Evolutionary conservation across 2,888 invertebrate species (phyloP).

Genomic region (Noctua pronuba): DNA sequence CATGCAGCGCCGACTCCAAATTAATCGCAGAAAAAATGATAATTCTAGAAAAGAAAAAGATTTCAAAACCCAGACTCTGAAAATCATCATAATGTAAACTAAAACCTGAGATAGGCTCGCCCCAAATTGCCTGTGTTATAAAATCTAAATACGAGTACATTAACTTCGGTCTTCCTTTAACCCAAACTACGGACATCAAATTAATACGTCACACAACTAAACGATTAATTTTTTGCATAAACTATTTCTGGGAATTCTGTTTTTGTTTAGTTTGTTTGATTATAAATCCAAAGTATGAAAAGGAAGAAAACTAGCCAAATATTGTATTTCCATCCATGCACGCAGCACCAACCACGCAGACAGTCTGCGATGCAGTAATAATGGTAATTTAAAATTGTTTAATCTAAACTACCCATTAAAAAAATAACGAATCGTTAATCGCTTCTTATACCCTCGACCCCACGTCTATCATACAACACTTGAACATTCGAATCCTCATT

Average conservation of each 20-base stretch:
- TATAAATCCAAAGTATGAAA: no score
- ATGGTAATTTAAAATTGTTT: no score
- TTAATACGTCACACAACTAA: constrained; percentile 14
- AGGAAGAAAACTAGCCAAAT: no score
- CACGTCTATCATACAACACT: constrained; percentile 10
- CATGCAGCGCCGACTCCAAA: background rate
- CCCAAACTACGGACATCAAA: background rate
- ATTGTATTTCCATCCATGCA: no score
- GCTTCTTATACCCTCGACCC: constrained; percentile 11
- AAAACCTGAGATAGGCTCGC: constrained; percentile 7
- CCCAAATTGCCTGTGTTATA: background rate
- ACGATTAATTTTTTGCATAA: constrained; percentile 1
- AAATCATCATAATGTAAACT: background rate
- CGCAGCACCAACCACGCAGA: no score
- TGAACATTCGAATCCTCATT: background rate
- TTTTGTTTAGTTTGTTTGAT: background rate
- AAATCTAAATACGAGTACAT: constrained; percentile 14
- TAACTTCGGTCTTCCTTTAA: constrained; percentile 13
- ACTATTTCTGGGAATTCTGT: background rate
- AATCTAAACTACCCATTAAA: no score
- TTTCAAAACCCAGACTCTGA: background rate
- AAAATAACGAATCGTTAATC: background rate
- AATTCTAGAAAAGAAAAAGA: background rate
- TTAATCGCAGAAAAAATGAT: background rate
- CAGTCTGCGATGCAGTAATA: no score